Conservation (phyloP, 2,888 invertebrate species). For the Limnephilus rhombicus region DNA sequence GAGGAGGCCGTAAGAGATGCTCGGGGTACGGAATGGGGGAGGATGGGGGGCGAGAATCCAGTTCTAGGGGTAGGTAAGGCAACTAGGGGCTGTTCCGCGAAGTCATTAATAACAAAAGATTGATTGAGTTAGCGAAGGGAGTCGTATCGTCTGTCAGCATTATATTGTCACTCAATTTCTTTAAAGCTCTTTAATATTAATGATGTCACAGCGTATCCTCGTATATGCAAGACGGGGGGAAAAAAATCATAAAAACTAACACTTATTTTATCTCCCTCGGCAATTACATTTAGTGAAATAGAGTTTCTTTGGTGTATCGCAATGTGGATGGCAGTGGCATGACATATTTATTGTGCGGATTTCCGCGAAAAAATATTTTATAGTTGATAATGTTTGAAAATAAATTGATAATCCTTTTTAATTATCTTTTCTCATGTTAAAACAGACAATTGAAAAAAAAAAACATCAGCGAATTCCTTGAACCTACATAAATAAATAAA, state of each 20-base stretch:
- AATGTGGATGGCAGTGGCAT: background rate
- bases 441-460: too few species aligned
- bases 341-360: background rate
- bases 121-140: background rate
- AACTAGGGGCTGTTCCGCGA: background rate
- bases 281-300: background rate
- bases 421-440: too few species aligned
- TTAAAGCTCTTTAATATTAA: background rate
- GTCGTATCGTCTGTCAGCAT: background rate
- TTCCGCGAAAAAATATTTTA: too few species aligned
- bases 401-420: too few species aligned
- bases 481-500: too few species aligned
- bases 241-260: background rate
- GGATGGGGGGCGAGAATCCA: background rate
- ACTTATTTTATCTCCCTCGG: background rate
- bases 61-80: background rate
- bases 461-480: too few species aligned
- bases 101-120: background rate
- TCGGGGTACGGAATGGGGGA: background rate
- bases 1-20: background rate
- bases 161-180: slow-evolving; percentile 1
- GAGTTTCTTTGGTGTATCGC: background rate
- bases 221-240: background rate
- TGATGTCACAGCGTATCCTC: background rate
- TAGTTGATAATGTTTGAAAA: too few species aligned